Evolutionary conservation across 2,113 vertebrate genomes (phyloP).

Genomic region (Actenoides lindsayi): DNA sequence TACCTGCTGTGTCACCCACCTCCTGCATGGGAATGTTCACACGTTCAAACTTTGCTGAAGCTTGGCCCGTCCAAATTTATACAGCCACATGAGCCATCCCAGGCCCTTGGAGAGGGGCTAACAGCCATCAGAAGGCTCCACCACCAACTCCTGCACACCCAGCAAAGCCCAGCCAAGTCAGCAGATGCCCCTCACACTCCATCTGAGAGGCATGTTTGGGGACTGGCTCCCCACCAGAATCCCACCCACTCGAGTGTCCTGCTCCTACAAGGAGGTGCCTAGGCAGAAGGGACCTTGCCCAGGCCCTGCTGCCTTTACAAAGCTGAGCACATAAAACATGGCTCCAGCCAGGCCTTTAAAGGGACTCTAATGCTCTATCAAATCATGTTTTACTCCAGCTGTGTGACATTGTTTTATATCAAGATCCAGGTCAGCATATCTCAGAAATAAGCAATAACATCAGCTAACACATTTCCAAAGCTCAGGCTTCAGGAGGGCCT

Average conservation of each 20-base stretch:
- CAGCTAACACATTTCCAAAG: neutral
- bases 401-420: neutral
- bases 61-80: neutral
- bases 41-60: neutral
- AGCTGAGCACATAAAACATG: neutral
- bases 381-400: neutral
- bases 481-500: neutral
- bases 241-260: rapidly evolving
- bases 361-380: neutral
- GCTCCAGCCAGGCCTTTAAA: neutral
- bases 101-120: neutral
- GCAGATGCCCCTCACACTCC: neutral
- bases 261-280: neutral
- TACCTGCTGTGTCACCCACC: neutral
- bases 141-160: rapidly evolving
- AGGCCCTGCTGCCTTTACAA: neutral
- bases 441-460: neutral
- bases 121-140: rapidly evolving
- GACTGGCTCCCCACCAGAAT: neutral
- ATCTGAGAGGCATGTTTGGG: rapidly evolving
- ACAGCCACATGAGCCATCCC: neutral
- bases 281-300: neutral
- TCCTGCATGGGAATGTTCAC: rapidly evolving
- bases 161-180: rapidly evolving
- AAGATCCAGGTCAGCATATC: neutral